Evolutionary conservation across 2,797 vertebrate species (phyloP).

Genomic region (Sarcoramphus papa): DNA sequence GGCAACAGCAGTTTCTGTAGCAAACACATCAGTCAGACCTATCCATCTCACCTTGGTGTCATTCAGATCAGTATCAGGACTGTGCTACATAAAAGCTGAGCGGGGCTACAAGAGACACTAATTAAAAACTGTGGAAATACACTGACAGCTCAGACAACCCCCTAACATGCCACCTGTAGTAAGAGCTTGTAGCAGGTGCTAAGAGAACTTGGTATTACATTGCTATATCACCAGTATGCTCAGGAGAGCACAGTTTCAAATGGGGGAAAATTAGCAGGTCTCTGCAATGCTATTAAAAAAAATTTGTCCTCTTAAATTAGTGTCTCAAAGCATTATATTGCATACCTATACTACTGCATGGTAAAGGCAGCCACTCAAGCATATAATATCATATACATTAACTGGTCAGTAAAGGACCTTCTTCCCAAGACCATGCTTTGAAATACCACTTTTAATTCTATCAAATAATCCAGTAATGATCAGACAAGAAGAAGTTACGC

Average conservation of each 20-base stretch:
- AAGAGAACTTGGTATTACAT: not conserved
- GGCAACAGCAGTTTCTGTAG: not conserved
- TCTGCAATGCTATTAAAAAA: not conserved
- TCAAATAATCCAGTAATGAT: not conserved
- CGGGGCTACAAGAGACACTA: not conserved
- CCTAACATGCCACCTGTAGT: not conserved
- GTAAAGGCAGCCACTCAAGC: not conserved
- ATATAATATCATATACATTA: not conserved
- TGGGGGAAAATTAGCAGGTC: not conserved
- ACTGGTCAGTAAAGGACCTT: not conserved
- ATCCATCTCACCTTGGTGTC: not conserved
- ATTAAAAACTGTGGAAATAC: not conserved
- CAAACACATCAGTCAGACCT: not conserved
- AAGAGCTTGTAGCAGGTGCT: not conserved
- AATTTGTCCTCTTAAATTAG: not conserved
- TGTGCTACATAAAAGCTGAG: not conserved
- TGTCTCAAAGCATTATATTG: not conserved
- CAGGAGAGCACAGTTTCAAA: not conserved
- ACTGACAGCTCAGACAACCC: not conserved
- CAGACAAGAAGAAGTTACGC: not conserved
- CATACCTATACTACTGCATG: not conserved
- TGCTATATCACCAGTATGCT: not conserved
- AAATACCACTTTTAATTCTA: not conserved
- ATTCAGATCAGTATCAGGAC: not conserved
- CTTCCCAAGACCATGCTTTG: not conserved